Evolutionary conservation across 1,140 invertebrate genomes (phyloP).

Genomic region (Brachionus plicatilis): DNA sequence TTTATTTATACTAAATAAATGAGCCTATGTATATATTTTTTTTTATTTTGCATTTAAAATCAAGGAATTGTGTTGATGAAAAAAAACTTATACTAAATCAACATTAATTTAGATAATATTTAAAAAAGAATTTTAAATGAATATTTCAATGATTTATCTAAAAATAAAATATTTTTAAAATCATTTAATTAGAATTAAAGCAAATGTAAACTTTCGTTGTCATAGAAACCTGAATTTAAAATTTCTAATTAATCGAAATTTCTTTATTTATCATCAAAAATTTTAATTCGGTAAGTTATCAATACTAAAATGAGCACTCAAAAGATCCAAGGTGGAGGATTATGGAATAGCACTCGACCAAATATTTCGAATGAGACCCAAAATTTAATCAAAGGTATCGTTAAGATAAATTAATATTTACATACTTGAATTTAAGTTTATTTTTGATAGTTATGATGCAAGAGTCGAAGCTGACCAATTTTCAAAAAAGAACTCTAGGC

Average conservation of each 20-base stretch:
- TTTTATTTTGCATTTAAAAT: no score
- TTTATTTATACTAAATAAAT: no score
- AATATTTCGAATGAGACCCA: neutral
- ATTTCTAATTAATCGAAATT: neutral
- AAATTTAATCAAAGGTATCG: slow-evolving; percentile 30
- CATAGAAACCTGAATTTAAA: neutral
- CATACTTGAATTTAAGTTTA: neutral
- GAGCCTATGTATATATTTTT: no score
- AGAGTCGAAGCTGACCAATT: slow-evolving; percentile 34
- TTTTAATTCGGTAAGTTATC: neutral
- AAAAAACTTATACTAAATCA: no score
- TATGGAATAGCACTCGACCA: slow-evolving; percentile 9
- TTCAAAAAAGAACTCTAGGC: slow-evolving; percentile 6
- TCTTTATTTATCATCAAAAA: neutral
- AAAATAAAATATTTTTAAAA: neutral
- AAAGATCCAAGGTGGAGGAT: slow-evolving; percentile 12
- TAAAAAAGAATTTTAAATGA: no score
- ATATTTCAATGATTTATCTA: no score
- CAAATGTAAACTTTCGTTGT: neutral
- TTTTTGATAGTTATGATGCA: slow-evolving; percentile 29
- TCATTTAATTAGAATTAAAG: neutral
- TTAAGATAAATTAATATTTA: neutral
- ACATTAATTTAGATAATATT: no score
- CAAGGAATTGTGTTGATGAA: no score
- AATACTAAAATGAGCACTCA: neutral